Percentiles rank a stretch among this genome's conserved stretches.
Conservation (phyloP, 2,888 invertebrate species). For the Sphinx pinastri region DNA sequence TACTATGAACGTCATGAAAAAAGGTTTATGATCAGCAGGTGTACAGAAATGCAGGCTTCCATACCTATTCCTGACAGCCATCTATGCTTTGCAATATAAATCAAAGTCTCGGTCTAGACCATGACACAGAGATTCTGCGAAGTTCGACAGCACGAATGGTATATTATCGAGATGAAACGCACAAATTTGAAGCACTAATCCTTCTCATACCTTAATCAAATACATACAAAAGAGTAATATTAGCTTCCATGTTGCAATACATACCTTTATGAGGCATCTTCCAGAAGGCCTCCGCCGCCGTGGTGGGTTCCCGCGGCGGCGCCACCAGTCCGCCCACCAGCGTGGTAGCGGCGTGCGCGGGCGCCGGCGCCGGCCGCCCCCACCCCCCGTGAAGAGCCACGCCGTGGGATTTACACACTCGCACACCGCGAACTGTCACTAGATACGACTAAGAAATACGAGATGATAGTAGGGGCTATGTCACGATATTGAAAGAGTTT, state of each 20-base stretch:
- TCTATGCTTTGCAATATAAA: no score
- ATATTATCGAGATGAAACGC: no score
- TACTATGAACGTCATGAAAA: no score
- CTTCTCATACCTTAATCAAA: no score
- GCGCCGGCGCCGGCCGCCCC: slow-evolving; percentile 85
- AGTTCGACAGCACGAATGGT: no score
- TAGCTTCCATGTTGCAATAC: neutral
- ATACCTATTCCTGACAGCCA: no score
- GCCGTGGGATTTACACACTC: slow-evolving; percentile 56
- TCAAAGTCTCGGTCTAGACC: no score
- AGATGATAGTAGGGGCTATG: neutral
- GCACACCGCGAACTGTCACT: slow-evolving; percentile 27
- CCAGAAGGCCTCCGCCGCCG: slow-evolving; percentile 91
- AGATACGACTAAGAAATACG: slow-evolving; percentile 2
- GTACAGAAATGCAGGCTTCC: no score
- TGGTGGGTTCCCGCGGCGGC: slow-evolving; percentile 89
- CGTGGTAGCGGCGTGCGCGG: slow-evolving; percentile 83
- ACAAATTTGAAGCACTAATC: no score
- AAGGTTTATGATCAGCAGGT: no score
- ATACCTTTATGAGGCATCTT: slow-evolving; percentile 95
- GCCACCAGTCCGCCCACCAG: slow-evolving; percentile 86
- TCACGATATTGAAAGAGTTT: neutral
- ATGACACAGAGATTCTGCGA: no score
- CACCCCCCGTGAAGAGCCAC: slow-evolving; percentile 85
- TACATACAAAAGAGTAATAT: no score